phyloP scores from a whole-genome alignment of 2,113 vertebrate genomes.

The Cynopterus brachyotis region DNA sequence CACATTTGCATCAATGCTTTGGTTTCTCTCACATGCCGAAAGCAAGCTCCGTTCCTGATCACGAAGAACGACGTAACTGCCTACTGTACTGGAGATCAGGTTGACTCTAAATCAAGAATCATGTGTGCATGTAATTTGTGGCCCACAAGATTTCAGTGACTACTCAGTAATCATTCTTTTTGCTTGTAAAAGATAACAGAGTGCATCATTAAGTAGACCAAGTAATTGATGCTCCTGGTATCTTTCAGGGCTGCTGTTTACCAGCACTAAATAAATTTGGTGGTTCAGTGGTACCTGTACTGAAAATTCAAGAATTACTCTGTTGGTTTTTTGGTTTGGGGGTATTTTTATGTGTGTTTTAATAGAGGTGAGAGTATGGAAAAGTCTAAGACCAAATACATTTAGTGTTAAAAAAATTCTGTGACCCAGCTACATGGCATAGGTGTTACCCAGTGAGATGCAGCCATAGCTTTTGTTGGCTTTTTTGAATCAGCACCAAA shows the following conservation, averaged over 20 bases:
- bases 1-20: constrained; percentile 82
- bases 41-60: constrained; percentile 53
- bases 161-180: constrained; percentile 63
- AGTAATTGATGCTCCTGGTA: constrained; percentile 70
- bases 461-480: neutral
- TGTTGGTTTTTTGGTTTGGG: neutral
- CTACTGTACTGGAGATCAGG: neutral
- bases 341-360: neutral
- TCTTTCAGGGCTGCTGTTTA: constrained; percentile 74
- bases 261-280: constrained; percentile 79
- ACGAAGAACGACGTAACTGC: constrained; percentile 42
- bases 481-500: neutral
- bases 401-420: neutral
- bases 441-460: neutral
- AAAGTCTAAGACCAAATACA: neutral
- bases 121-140: neutral
- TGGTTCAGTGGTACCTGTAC: constrained; percentile 62
- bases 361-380: neutral
- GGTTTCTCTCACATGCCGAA: constrained; percentile 45
- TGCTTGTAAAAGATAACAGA: constrained; percentile 49
- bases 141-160: constrained; percentile 55
- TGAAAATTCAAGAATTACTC: constrained; percentile 60
- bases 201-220: constrained; percentile 57
- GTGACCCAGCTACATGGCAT: neutral
- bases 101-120: constrained; percentile 16